Percentiles rank a stretch among this genome's conserved stretches.
These are phyloP conservation scores for Prunella fulvescens DNA, from an alignment of 2,113 vertebrate genomes.

Conservation along the genomic window DNA sequence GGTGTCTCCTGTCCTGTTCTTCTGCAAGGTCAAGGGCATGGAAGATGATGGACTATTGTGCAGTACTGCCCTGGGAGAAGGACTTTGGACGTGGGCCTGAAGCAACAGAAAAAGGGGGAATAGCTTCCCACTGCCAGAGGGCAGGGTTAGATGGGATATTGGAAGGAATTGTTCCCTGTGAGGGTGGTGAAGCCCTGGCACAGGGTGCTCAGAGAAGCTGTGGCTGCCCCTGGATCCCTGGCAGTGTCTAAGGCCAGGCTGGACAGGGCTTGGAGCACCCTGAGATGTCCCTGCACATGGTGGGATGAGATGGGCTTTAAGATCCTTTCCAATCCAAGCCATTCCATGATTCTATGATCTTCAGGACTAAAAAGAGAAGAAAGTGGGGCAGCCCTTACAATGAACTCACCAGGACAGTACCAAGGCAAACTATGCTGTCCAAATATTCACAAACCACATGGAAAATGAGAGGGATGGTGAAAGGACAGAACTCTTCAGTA, in stretches of 20 bases:
- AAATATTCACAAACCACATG: not conserved
- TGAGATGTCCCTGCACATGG: not conserved
- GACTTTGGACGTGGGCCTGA: not conserved
- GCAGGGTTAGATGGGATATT: not conserved
- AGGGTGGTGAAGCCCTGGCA: not conserved
- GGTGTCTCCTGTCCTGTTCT: not conserved
- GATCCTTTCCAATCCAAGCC: not conserved
- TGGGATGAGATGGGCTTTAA: not conserved
- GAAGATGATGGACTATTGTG: not conserved
- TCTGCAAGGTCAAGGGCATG: not conserved
- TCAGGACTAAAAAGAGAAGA: not conserved
- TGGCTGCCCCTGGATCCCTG: not conserved
- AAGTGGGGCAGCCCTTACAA: not conserved
- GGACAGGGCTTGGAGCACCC: rapidly evolving
- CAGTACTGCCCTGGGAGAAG: not conserved
- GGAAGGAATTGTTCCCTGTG: not conserved
- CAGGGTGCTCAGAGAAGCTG: not conserved
- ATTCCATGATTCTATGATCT: not conserved
- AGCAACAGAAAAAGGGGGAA: not conserved
- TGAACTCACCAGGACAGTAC: not conserved
- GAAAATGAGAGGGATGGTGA: not conserved
- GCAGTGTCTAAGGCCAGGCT: not conserved
- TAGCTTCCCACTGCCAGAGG: not conserved
- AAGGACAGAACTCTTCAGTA: rapidly evolving
- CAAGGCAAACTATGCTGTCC: not conserved